Base-by-base conservation (phyloP, 1,140 invertebrate species). In the Drosophila lacertosa region DNA sequence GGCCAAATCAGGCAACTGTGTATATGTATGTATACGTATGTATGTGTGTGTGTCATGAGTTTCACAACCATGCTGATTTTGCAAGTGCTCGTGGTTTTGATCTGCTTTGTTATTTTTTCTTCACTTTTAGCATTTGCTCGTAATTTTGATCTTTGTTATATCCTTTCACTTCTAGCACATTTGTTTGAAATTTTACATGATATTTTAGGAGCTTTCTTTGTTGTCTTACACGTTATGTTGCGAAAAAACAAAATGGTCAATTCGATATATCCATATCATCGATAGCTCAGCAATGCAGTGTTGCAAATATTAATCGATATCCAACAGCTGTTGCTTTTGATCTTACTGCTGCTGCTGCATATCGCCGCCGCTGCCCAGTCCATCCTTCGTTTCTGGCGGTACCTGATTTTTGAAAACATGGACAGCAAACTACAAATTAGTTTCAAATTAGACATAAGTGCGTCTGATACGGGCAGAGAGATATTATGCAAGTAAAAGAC, bases 371-470 rank as follows among this genome's bases (percentile, higher is more conserved):
- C 95, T 95, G 55, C 94, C 91, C 47, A 96, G 92, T 3, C 95
- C 95, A 16, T 94, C 94, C 91, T 95, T 95, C 32, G 94, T 92
- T 90, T 96, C 95, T 0, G 94, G 94, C n/a, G 95, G 95, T 29
- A 95, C 94, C 80, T 93, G 69, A 75, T 76, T 65, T 58, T 39
- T 35, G 24, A 35, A 47, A 32, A 68, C 37, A 48, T 39, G 33
- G 13, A 67, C 26, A 37, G 9, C 6, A 10, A 32, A 26, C 33
- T 57, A 40, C 44, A 44, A 62, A 75, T 81, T 77, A 57, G 68
- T 70, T 24, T 71, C 4, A 18, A 47, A 50, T 76, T 66, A 7
- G 26, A 79, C 60, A 37, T 26, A 16, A 53, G 9, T 33, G 29
- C 29, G 44, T 57, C 20, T 63, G 16, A 65, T 50, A 73, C 50